A percentile compares a stretch with the other conserved stretches of the same genome.
Evolutionary conservation across 1,140 invertebrate species (phyloP).

Genomic region (Leptonema lineaticorne): DNA sequence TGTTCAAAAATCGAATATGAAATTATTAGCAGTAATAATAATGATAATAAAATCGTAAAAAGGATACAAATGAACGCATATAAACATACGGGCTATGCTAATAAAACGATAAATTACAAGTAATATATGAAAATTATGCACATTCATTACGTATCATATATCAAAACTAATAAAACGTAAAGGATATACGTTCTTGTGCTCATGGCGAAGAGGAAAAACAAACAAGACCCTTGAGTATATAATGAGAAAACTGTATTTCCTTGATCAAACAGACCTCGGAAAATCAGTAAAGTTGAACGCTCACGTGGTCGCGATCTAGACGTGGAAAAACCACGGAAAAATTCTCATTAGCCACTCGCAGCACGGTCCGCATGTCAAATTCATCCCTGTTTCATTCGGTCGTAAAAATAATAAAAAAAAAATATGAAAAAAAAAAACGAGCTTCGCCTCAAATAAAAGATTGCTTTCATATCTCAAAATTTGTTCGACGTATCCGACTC

Average conservation of each 20-base stretch:
- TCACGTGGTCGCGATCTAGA: not conserved
- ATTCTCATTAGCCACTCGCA: conserved; percentile 26
- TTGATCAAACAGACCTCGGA: conserved; percentile 5
- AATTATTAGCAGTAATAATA: no score
- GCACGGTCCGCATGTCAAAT: conserved; percentile 23
- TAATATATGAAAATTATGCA: no score
- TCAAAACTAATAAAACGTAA: no score
- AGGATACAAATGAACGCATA: no score
- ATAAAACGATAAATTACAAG: no score
- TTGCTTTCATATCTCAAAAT: conserved; percentile 27
- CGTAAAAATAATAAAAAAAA: no score
- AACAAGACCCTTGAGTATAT: not conserved
- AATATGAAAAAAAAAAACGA: conserved; percentile 31
- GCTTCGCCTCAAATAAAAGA: conserved; percentile 30
- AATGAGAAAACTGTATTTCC: conserved; percentile 11
- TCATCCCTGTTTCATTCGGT: not conserved
- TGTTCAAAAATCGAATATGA: no score
- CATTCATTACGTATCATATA: no score
- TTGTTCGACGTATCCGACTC: conserved; percentile 21
- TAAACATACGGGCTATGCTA: no score
- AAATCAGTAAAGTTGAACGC: no score
- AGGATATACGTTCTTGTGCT: no score
- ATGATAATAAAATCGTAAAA: no score
- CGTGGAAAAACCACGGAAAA: not conserved
- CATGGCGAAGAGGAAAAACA: not conserved